Evolutionary conservation across 2,888 invertebrate genomes (phyloP), one percentile per base, ranked within the genome.

Genomic region (Chymomyza procnemis): DNA sequence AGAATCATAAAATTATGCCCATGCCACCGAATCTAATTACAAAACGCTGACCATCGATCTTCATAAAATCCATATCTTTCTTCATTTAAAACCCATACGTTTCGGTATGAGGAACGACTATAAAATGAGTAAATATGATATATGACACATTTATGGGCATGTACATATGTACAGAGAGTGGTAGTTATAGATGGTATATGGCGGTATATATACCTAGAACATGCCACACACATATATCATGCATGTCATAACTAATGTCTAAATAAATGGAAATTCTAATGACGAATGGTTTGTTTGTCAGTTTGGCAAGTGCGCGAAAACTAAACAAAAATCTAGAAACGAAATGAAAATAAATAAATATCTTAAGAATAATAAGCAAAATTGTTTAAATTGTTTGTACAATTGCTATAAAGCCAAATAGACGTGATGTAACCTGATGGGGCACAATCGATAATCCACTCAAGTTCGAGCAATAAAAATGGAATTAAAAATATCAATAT

Each of bases 271-370:
- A 78, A 76, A 81, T 58, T 71, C 60, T 85, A 81, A 87, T 81
- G 81, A 77, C 81, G 73, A 81, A 79, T 72, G 87, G 72, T 66
- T 81, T 81, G 85, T 74, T 84, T 68, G 71, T 19, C 48, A 16
- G n/a, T 48, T 19, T 64, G 52, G 52, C 30, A 16, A 16, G 55
- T 26, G 16, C 26, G 16, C 41, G 21, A 26, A 56, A 58, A 58
- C 58, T 66, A 78, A 78, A 66, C 59, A 65, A 75, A 78, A 48
- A 65, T 66, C 75, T 56, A 63, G 71, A 34, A 58, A 58, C 16
- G 18, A 50, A 50, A 50, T 60, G 71, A 69, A 69, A 75, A 76
- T 64, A 69, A 78, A 66, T 75, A 79, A 63, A 47, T 50, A 66
- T 18, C 62, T 69, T 70, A 26, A 16, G 30, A 54, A 70, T 66